These are phyloP conservation scores for Ariopsis seemanni DNA, from an alignment of 2,113 vertebrate genomes.

Conservation along the genomic window DNA sequence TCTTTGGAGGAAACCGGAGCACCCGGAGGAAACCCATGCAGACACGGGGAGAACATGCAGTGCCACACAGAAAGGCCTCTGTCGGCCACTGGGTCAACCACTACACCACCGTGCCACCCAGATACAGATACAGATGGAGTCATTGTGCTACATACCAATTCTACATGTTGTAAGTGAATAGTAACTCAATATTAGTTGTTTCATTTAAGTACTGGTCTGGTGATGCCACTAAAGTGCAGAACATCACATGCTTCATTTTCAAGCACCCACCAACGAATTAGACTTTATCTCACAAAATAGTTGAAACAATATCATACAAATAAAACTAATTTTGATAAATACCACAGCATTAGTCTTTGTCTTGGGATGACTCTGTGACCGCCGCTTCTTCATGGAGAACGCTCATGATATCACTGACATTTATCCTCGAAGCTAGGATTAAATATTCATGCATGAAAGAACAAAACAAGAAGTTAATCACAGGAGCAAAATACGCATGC, in stretches of 20 bases:
- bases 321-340: slow-evolving; percentile 20
- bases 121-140: not conserved
- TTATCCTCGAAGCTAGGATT: slow-evolving; percentile 49
- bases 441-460: slow-evolving; percentile 43
- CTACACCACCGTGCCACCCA: too few relatives aligned
- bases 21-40: too few relatives aligned
- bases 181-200: not conserved
- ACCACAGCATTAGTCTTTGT: slow-evolving; percentile 67
- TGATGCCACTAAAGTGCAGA: not conserved
- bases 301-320: not conserved
- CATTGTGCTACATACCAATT: not conserved
- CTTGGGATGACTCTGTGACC: slow-evolving; percentile 65
- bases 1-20: too few relatives aligned
- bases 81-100: too few relatives aligned
- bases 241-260: not conserved
- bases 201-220: not conserved
- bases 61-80: too few relatives aligned
- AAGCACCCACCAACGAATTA: not conserved
- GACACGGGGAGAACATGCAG: too few relatives aligned
- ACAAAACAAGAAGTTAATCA: slow-evolving; percentile 48
- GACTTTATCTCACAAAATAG: not conserved
- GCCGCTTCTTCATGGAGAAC: not conserved
- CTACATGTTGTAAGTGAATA: not conserved
- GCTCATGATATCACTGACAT: slow-evolving; percentile 11
- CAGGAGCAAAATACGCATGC: slow-evolving; percentile 57